Percentiles rank a stretch among this genome's conserved stretches.
These are phyloP conservation scores for Carposina sasakii DNA, from an alignment of 1,140 invertebrate genomes.

Conservation along the genomic window DNA sequence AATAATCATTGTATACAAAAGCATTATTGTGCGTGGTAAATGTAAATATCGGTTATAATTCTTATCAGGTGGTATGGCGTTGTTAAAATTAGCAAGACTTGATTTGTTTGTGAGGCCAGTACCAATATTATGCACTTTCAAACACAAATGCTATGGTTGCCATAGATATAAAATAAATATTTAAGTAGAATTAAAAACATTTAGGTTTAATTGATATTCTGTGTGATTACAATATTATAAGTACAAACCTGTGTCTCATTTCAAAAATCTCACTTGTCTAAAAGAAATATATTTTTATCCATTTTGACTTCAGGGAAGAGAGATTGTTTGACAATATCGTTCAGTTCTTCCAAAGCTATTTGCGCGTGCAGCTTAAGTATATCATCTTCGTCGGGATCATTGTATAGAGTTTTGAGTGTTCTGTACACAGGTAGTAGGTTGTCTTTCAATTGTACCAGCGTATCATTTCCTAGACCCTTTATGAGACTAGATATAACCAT, in stretches of 20 bases:
- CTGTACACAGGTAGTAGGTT: constrained; percentile 81
- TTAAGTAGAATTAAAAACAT: constrained; percentile 11
- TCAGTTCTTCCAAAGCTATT: constrained; percentile 83
- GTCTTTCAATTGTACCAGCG: constrained; percentile 77
- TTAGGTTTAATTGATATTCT: too few species aligned
- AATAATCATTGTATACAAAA: too few species aligned
- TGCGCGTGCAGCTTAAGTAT: constrained; percentile 81
- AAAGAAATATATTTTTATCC: constrained; percentile 76
- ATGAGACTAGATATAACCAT: constrained; percentile 82
- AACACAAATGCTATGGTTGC: constrained; percentile 22
- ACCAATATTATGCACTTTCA: constrained; percentile 7
- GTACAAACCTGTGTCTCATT: constrained; percentile 38
- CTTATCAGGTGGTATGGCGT: too few species aligned
- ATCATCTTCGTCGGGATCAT: constrained; percentile 77
- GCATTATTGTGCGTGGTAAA: background rate
- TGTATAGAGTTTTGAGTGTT: constrained; percentile 77
- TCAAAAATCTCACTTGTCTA: constrained; percentile 43
- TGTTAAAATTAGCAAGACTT: too few species aligned
- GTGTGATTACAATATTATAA: constrained; percentile 37
- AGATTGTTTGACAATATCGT: constrained; percentile 78
- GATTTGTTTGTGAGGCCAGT: too few species aligned
- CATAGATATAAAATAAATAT: constrained; percentile 21
- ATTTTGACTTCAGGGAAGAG: constrained; percentile 73
- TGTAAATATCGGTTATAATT: too few species aligned
- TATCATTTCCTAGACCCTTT: constrained; percentile 81